Percentiles rank a stretch among this genome's conserved stretches.
Conservation (phyloP, 2,888 invertebrate genomes). For the Drosophila kuntzei region DNA sequence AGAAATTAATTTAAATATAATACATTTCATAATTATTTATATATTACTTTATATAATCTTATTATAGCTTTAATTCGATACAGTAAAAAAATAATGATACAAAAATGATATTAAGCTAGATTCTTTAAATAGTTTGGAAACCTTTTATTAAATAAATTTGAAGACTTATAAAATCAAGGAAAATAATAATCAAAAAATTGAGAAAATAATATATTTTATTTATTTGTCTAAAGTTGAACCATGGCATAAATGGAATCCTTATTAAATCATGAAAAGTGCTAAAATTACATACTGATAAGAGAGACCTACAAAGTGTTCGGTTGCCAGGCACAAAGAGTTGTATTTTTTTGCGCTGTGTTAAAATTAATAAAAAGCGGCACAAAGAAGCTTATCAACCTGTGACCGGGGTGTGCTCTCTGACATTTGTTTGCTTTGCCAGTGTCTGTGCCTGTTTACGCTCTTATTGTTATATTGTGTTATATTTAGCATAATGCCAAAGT, state of each 20-base stretch:
- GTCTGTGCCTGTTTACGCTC: slow-evolving; percentile 41
- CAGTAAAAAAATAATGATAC: too few species aligned
- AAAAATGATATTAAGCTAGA: too few species aligned
- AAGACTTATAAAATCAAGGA: too few species aligned
- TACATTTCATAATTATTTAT: too few species aligned
- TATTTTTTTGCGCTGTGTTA: not conserved
- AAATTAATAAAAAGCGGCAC: slow-evolving; percentile 1
- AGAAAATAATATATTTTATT: too few species aligned
- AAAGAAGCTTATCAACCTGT: slow-evolving; percentile 49
- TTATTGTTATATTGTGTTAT: slow-evolving; percentile 49
- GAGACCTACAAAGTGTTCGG: not conserved
- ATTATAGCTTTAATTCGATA: too few species aligned
- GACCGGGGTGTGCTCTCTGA: slow-evolving; percentile 34
- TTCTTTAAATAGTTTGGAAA: too few species aligned
- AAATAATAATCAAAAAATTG: too few species aligned
- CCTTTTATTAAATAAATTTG: too few species aligned
- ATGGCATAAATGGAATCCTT: not conserved
- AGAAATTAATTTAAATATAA: too few species aligned
- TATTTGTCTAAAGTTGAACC: too few species aligned
- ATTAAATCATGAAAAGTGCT: not conserved
- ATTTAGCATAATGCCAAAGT: slow-evolving; percentile 67
- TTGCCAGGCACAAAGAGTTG: slow-evolving; percentile 38
- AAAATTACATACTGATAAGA: slow-evolving; percentile 21
- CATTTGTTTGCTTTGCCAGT: slow-evolving; percentile 33
- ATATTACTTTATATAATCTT: too few species aligned